A percentile compares a stretch with the other conserved stretches of the same genome.
Evolutionary conservation across 2,797 vertebrate genomes (phyloP).

Genomic region (Morelia viridis): DNA sequence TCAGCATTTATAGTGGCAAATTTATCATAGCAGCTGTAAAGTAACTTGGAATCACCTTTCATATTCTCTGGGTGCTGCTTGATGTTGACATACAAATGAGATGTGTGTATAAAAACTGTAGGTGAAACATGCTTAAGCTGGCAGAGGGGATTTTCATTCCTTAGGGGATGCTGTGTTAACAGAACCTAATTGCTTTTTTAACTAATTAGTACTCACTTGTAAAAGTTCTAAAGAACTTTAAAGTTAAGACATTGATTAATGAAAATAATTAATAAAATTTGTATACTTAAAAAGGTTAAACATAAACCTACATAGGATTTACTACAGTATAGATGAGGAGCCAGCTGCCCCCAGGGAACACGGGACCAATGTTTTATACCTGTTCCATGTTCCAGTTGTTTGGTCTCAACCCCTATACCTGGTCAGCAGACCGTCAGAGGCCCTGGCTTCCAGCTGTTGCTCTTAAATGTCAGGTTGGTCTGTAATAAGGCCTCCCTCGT

Average conservation of each 20-base stretch:
- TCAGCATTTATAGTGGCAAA: slow-evolving; percentile 68
- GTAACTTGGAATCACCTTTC: slow-evolving; percentile 62
- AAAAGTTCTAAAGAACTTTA: slow-evolving; percentile 8
- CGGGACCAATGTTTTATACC: no score
- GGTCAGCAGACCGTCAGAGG: no score
- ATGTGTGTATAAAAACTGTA: slow-evolving; percentile 25
- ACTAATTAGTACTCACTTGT: background rate
- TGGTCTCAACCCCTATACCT: no score
- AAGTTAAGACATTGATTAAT: slow-evolving; percentile 32
- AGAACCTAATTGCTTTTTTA: slow-evolving; percentile 13
- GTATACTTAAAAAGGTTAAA: background rate
- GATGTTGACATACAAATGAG: slow-evolving; percentile 46
- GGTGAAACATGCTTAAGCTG: slow-evolving; percentile 24
- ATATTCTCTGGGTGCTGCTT: slow-evolving; percentile 48
- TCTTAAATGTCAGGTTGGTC: no score
- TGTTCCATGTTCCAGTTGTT: no score
- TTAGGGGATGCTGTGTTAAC: background rate
- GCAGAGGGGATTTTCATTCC: slow-evolving; percentile 16
- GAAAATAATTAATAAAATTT: slow-evolving; percentile 11
- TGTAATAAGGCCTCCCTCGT: no score
- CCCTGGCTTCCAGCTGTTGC: no score
- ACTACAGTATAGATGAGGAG: background rate
- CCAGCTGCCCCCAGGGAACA: no score
- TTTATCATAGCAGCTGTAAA: slow-evolving; percentile 56
- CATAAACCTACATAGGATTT: background rate